Base-by-base conservation (phyloP, 1,140 invertebrate species). In the Nasonia longicornis region DNA sequence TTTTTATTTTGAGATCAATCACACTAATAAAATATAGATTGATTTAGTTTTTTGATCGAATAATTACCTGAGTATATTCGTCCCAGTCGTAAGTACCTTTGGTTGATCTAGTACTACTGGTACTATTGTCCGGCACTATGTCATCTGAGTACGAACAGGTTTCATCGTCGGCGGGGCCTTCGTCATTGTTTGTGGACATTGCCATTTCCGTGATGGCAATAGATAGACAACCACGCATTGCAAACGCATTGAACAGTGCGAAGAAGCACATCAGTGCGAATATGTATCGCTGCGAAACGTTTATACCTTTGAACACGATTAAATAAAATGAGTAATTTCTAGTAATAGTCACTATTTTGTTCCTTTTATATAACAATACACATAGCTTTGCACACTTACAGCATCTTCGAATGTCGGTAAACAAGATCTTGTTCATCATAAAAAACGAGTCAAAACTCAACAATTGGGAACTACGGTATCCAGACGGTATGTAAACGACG, bases 241-340 rank as follows among this genome's bases (percentile, higher is more conserved):
- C 69, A 10, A 10, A 71, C 0, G 69, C 69, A n/a, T 31, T 16
- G 20, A 71, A 93, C 35, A 97, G 93, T 22, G 95, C 96, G 82
- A 96, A 88, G 87, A 97, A 97, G 31, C 95, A 96, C 94, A 97
- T 95, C 11, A 97, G 90, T 1, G 95, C 94, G 85, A 97, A 92
- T 71, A 96, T 92, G 90, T 94, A 95, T 89, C 95, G 87, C 87
- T 95, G 95, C 29, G 64, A 2, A 42, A 71, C 14, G 20, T 71
- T 35, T 31, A 20, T 16, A 38, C 69, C 69, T 71, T 26, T 63
- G 66, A 69, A 35, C 4, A 31, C 38, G 8, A 35, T 35, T 10
- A 69, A 6, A 31, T 31, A 29, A 69, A 29, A 58, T n/a, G 48
- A 52, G 16, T 52, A 42, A 35, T 42, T 8, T 16, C 1, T 48